Evolutionary conservation across 1,140 invertebrate species (phyloP), one percentile per base, ranked within the genome.

Genomic region (Euborellia annulipes): DNA sequence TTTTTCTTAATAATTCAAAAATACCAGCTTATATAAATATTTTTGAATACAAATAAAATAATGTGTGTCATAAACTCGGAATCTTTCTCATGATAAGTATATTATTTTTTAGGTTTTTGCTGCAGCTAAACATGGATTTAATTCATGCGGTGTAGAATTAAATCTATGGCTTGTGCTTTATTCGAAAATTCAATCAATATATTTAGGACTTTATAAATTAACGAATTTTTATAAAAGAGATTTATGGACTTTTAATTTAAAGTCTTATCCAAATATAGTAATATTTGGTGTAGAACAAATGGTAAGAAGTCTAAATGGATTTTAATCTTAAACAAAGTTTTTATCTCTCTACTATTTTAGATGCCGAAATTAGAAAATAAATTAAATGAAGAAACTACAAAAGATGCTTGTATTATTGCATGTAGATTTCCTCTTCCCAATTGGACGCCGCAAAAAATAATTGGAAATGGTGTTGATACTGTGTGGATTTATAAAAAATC

Each of bases 261-360:
- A 63, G 3, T 66, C 71, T 1, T 93, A 89, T 60, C 65, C 87
- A 46, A 88, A 89, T 63, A 71, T 93, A 39, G 78, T 93, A 3
- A 82, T 94, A 56, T 94, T 94, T 73, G 90, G 88, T 17, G 88
- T 93, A 1, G 81, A 90, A 60, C 75, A 86, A 66, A 91, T 94
- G 88, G 82, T 83, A 66, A 61, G 57, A n/a, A n/a, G n/a, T n/a
- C n/a, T 60, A 39, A 52, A 36, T 36, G n/a, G 8, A 27, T 9
- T 39, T 47, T 45, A 47, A 40, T 39, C 32, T 41, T 45, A 20
- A 14, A 13, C 2, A 22, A 19, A n/a, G 19, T 36, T 53, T 17
- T 16, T n/a, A 36, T 45, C 9, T 38, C 48, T 19, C 39, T 47
- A 46, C 19, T 45, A 53, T 60, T 66, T 37, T 55, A 85, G 81